phyloP scores from a whole-genome alignment of 2,797 vertebrate genomes.

The Acanthopagrus latus region DNA sequence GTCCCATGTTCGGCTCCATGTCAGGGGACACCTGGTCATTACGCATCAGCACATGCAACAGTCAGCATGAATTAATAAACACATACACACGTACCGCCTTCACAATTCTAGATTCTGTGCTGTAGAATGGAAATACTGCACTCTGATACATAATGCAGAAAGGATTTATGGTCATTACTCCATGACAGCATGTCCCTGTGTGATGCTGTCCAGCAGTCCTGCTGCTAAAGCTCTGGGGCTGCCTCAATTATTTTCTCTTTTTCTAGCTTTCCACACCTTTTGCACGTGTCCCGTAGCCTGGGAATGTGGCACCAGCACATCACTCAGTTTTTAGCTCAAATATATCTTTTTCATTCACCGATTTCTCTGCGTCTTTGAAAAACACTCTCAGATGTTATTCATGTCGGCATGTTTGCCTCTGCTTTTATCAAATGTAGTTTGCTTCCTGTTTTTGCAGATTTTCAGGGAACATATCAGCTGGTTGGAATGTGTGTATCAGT shows the following conservation, averaged over 20 bases:
- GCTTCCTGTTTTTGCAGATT: constrained; percentile 76
- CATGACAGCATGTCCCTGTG: constrained; percentile 51
- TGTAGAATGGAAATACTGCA: constrained; percentile 27
- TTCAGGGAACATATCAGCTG: constrained; percentile 46
- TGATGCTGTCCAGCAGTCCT: constrained; percentile 49
- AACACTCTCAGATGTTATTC: constrained; percentile 53
- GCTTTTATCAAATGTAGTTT: constrained; percentile 46
- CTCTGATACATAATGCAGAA: constrained; percentile 59
- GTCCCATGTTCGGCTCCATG: constrained; percentile 21
- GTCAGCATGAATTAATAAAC: constrained; percentile 54
- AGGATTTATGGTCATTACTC: constrained; percentile 68
- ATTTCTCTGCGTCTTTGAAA: constrained; percentile 35
- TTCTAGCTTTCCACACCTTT: constrained; percentile 31
- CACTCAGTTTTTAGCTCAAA: constrained; percentile 60
- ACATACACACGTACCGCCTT: constrained; percentile 1
- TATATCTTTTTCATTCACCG: constrained; percentile 42
- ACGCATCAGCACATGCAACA: constrained; percentile 27
- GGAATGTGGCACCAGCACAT: constrained; percentile 41
- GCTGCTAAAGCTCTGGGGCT: constrained; percentile 10
- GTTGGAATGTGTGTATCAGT: constrained; percentile 49
- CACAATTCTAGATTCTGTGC: constrained; percentile 20
- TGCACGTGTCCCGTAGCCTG: constrained; percentile 20
- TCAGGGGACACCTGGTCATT: constrained; percentile 47
- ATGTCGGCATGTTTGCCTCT: constrained; percentile 35
- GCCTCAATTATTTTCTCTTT: constrained; percentile 20